Evolutionary conservation across 2,113 vertebrate species (phyloP).

Genomic region (Tachysurus vachellii): DNA sequence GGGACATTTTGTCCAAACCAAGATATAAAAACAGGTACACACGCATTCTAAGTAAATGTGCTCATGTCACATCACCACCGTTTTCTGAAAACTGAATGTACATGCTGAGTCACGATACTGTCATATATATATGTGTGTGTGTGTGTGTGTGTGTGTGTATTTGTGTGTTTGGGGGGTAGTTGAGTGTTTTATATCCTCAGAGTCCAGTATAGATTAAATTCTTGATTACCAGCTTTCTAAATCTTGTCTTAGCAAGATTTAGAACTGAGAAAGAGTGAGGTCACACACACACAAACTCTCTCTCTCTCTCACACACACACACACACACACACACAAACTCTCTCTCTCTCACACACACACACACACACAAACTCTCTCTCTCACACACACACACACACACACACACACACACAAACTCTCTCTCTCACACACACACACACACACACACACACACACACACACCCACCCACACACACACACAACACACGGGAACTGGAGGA

Average conservation of each 20-base stretch:
- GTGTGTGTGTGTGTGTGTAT: slow-evolving; percentile 14
- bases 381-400: slow-evolving; percentile 3
- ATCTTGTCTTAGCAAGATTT: slow-evolving; percentile 40
- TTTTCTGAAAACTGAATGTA: neutral
- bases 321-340: neutral
- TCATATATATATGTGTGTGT: neutral
- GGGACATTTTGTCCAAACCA: neutral
- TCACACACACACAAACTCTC: neutral
- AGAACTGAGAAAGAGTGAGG: slow-evolving; percentile 6
- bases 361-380: no score
- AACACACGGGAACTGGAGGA: slow-evolving; percentile 23
- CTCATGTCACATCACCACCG: neutral
- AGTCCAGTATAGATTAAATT: slow-evolving; percentile 42
- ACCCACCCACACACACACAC: neutral
- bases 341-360: neutral
- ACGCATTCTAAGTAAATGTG: neutral
- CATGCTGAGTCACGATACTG: neutral
- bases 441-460: slow-evolving; percentile 31
- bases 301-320: slow-evolving; percentile 7
- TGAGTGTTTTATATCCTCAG: slow-evolving; percentile 40
- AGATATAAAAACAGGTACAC: neutral
- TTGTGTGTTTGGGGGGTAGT: slow-evolving; percentile 1
- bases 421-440: slow-evolving; percentile 10
- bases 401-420: neutral
- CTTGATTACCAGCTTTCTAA: slow-evolving; percentile 29